Percentiles rank a stretch among this genome's conserved stretches.
phyloP scores from a whole-genome alignment of 1,140 invertebrate species.

The Euschistus heros region DNA sequence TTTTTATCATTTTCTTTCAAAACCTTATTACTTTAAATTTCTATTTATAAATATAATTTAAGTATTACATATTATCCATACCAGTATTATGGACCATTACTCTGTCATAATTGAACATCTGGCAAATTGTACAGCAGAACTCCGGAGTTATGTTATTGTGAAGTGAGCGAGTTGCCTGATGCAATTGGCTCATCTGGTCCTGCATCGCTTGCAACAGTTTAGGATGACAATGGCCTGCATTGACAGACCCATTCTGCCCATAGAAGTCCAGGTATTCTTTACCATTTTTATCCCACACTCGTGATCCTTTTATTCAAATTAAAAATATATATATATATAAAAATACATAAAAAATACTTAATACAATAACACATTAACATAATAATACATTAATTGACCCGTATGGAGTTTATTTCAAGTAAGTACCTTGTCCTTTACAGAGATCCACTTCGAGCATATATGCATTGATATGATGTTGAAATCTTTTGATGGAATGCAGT shows the following conservation, averaged over 20 bases:
- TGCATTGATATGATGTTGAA: slow-evolving; percentile 16
- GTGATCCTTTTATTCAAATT: slow-evolving; percentile 43
- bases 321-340: neutral
- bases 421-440: slow-evolving; percentile 24
- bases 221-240: slow-evolving; percentile 75
- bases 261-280: slow-evolving; percentile 68
- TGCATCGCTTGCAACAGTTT: slow-evolving; percentile 52
- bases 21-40: too few species aligned
- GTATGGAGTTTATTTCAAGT: neutral
- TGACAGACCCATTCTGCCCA: slow-evolving; percentile 67
- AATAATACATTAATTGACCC: neutral
- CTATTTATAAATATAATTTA: too few species aligned
- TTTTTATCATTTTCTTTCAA: too few species aligned
- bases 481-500: neutral
- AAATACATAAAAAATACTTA: neutral
- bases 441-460: slow-evolving; percentile 20
- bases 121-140: slow-evolving; percentile 60
- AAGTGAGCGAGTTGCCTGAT: slow-evolving; percentile 69
- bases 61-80: slow-evolving; percentile 32
- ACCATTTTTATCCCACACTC: slow-evolving; percentile 69
- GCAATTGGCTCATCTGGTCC: slow-evolving; percentile 45
- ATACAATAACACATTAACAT: neutral
- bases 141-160: slow-evolving; percentile 60
- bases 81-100: slow-evolving; percentile 74
- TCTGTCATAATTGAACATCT: slow-evolving; percentile 62